Evolutionary conservation across 2,113 vertebrate species (phyloP).

Genomic region (Protobothrops flavoviridis): DNA sequence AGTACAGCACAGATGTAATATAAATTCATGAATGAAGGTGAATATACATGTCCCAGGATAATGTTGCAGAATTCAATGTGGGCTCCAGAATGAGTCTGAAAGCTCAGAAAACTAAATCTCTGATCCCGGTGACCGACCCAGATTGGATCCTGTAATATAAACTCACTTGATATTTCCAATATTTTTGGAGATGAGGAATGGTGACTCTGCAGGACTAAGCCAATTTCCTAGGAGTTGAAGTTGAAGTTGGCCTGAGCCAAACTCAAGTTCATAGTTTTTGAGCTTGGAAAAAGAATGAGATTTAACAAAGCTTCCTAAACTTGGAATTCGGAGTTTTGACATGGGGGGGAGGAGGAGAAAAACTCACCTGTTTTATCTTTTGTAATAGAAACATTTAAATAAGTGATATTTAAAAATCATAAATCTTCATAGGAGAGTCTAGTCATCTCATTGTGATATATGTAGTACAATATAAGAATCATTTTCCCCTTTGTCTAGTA

Average conservation of each 20-base stretch:
- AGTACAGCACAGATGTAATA: background rate
- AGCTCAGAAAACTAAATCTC: background rate
- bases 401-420: background rate
- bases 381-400: background rate
- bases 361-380: background rate
- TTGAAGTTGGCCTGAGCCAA: background rate
- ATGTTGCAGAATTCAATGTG: background rate
- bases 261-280: background rate
- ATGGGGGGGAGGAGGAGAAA: background rate
- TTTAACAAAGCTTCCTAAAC: background rate
- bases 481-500: background rate
- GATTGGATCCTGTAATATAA: background rate
- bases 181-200: background rate
- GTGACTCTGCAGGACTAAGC: background rate
- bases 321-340: background rate
- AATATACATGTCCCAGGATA: background rate
- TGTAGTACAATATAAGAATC: background rate
- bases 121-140: background rate
- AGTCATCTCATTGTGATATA: background rate
- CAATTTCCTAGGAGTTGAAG: background rate
- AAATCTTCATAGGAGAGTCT: background rate
- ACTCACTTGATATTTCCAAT: background rate
- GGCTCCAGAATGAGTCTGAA: background rate
- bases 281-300: background rate
- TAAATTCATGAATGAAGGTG: background rate